phyloP scores from a whole-genome alignment of 2,113 vertebrate genomes.

The Amblyornis subalaris region DNA sequence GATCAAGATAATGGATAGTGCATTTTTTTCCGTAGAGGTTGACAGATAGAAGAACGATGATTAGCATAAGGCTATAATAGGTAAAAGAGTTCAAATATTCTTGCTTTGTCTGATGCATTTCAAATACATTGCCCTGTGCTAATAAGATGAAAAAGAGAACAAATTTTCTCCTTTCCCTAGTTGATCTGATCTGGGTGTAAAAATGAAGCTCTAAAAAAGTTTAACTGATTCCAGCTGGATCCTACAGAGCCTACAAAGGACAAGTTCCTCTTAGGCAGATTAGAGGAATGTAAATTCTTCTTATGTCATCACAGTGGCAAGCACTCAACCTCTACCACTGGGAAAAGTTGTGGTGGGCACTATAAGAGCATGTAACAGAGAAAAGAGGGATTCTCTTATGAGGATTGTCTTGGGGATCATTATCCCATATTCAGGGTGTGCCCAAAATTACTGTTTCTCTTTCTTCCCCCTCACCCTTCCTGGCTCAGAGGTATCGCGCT shows the following conservation, averaged over 20 bases:
- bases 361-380: neutral
- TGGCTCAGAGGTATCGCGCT: too few relatives aligned
- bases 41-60: neutral
- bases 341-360: neutral
- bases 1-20: neutral
- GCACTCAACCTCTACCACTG: neutral
- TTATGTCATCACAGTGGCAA: neutral
- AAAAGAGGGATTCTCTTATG: neutral
- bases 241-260: neutral
- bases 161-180: neutral
- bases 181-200: neutral
- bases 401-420: too few relatives aligned
- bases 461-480: too few relatives aligned
- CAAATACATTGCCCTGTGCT: neutral
- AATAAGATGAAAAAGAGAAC: neutral
- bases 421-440: too few relatives aligned
- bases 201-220: neutral
- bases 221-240: neutral
- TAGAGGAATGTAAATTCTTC: neutral
- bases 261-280: neutral
- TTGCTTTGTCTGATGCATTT: neutral
- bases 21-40: neutral
- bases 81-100: neutral
- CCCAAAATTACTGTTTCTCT: too few relatives aligned
- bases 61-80: neutral